Evolutionary conservation across 2,797 vertebrate genomes (phyloP), one percentile per base, ranked within the genome.

Genomic region (Hipposideros larvatus): DNA sequence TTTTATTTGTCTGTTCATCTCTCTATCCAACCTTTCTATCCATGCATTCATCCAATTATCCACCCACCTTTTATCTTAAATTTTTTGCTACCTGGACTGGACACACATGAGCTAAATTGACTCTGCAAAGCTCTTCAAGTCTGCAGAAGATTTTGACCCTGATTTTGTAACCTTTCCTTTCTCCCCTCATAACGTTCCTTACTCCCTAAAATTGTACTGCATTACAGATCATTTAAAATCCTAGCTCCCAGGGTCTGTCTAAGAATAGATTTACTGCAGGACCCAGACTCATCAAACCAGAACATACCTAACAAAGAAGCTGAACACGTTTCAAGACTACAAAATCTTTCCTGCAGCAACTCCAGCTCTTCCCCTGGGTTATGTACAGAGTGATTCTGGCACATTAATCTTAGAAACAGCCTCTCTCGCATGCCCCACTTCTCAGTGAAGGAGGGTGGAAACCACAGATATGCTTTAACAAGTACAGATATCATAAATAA

Each of bases 261-360:
- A 91, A 98, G 65, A 95, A 96, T 63, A 97, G 95, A 97, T 90
- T 97, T 85, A 95, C 61, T 78, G 70, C 41, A 86, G 79, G 79
- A 96, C 84, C 18, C 22, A 87, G 68, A 80, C 77, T 90, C 87
- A 96, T 84, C 93, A 97, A 87, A 97, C 86, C 43, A 77, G 73
- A 94, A 89, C 22, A 53, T 5, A 37, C 46, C 74, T 93, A 92
- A 51, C 22, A 77, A 78, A 95, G 88, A 77, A 4, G 13, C 34
- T 90, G 75, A 98, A 96, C 57, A 89, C 1, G 1, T 70, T 90
- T 97, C 93, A 86, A 66, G 74, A 95, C 0, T 77, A 51, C 19
- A 96, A 66, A 14, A 63, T 31, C 43, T 53, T 68, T 18, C 90
- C 79, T 97, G 68, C 28, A 65, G 31, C 55, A 41, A 43, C 22